These are phyloP conservation scores for Drosophila pseudotakahashii DNA, from an alignment of 2,888 invertebrate species.

Conservation along the genomic window DNA sequence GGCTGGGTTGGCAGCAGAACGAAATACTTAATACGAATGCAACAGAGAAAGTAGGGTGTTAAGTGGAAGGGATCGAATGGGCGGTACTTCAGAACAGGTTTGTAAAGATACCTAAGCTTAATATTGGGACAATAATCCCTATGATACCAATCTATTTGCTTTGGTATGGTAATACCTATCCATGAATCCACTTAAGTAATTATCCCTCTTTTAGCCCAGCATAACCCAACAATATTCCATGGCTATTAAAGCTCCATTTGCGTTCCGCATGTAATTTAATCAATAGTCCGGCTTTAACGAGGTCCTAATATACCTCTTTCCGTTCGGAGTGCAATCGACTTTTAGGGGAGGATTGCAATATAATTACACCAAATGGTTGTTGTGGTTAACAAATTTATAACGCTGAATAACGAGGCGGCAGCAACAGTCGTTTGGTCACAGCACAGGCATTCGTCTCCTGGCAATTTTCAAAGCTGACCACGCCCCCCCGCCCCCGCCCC, in stretches of 20 bases:
- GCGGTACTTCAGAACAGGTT: neutral
- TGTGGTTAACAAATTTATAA: slow-evolving; percentile 74
- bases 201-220: slow-evolving; percentile 4
- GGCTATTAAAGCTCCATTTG: slow-evolving; percentile 25
- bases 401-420: slow-evolving; percentile 51
- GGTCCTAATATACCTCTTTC: slow-evolving; percentile 28
- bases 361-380: slow-evolving; percentile 59
- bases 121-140: no score
- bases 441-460: slow-evolving; percentile 23
- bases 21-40: slow-evolving; percentile 51
- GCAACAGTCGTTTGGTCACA: slow-evolving; percentile 19
- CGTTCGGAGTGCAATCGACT: slow-evolving; percentile 13
- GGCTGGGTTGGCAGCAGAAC: slow-evolving; percentile 35
- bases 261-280: slow-evolving; percentile 13
- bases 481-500: slow-evolving; percentile 38
- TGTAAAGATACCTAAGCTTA: neutral
- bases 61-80: slow-evolving; percentile 17
- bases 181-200: slow-evolving; percentile 22
- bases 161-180: neutral
- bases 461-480: slow-evolving; percentile 56
- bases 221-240: slow-evolving; percentile 5
- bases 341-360: slow-evolving; percentile 44
- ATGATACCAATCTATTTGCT: no score
- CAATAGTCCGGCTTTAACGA: slow-evolving; percentile 20
- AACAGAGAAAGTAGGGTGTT: slow-evolving; percentile 19